These are phyloP conservation scores for Platycnemis pennipes DNA, from an alignment of 2,888 invertebrate genomes.

Conservation along the genomic window DNA sequence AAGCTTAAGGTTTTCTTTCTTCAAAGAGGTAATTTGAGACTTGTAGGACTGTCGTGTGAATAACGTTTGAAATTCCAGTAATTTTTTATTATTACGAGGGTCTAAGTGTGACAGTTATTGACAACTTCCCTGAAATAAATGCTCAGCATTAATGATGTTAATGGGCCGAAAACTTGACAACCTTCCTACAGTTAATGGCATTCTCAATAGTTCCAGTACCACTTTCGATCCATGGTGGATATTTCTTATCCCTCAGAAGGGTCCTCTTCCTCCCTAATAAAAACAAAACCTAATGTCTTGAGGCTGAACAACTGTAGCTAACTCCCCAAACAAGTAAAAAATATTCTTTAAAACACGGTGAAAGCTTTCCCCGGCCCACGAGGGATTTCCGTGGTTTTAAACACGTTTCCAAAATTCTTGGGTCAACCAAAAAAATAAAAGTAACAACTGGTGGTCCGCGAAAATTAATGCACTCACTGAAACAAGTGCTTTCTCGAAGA, in stretches of 20 bases:
- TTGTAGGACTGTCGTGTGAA: no score
- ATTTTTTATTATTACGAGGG: no score
- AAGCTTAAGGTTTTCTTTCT: no score
- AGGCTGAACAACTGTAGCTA: not conserved
- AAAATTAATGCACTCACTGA: no score
- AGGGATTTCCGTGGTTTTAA: not conserved
- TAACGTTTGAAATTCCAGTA: no score
- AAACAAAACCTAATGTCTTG: slow-evolving; percentile 1
- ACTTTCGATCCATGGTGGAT: not conserved
- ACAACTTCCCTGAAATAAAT: not conserved
- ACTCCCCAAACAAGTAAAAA: not conserved
- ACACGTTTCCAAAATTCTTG: not conserved
- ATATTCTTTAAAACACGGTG: not conserved
- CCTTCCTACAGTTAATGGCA: not conserved
- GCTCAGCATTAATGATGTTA: not conserved
- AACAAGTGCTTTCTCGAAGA: no score
- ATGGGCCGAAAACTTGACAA: not conserved
- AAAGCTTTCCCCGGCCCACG: not conserved
- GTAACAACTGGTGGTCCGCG: no score
- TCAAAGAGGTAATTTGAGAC: no score
- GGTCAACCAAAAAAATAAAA: not conserved
- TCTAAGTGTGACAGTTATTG: not conserved
- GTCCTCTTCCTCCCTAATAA: not conserved
- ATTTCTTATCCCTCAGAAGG: not conserved
- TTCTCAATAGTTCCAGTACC: not conserved